These are phyloP conservation scores for Matsumyia berberina DNA, from an alignment of 2,888 invertebrate genomes.

Conservation along the genomic window DNA sequence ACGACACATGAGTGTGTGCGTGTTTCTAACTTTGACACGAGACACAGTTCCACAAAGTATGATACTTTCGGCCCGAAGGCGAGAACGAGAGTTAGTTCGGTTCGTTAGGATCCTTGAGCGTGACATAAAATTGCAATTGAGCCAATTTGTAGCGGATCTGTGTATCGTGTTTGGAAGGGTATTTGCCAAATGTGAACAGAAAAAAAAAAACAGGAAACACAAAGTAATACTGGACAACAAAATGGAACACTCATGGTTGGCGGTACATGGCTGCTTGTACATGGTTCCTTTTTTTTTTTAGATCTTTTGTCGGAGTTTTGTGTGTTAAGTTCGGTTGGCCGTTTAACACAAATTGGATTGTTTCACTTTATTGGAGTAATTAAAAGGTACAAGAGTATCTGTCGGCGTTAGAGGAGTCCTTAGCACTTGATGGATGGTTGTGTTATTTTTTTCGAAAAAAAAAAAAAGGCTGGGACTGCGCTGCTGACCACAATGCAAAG, in stretches of 20 bases:
- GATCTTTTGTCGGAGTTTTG: constrained; percentile 69
- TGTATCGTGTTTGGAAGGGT: constrained; percentile 48
- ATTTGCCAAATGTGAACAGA: constrained; percentile 32
- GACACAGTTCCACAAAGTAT: constrained; percentile 36
- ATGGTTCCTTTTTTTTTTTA: constrained; percentile 25
- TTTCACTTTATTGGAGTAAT: constrained; percentile 74
- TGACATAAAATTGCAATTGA: constrained; percentile 84
- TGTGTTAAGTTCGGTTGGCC: constrained; percentile 73
- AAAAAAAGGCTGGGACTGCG: neutral
- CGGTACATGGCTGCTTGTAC: too few relatives aligned
- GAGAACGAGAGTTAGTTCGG: constrained; percentile 43
- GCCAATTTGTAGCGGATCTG: constrained; percentile 82
- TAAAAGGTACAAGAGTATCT: constrained; percentile 70
- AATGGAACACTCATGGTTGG: constrained; percentile 51
- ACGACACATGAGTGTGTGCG: constrained; percentile 33
- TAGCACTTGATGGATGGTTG: constrained; percentile 47
- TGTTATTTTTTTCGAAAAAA: neutral
- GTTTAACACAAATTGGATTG: constrained; percentile 75
- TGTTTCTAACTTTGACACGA: constrained; percentile 58
- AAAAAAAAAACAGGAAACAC: constrained; percentile 28
- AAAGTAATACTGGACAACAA: constrained; percentile 62
- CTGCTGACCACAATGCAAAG: neutral
- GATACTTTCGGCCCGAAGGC: constrained; percentile 40
- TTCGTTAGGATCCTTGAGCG: constrained; percentile 77
- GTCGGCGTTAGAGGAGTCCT: constrained; percentile 32